Percentiles rank a stretch among this genome's conserved stretches.
Evolutionary conservation across 1,140 invertebrate genomes (phyloP).

Genomic region (Brachionus koreanus): DNA sequence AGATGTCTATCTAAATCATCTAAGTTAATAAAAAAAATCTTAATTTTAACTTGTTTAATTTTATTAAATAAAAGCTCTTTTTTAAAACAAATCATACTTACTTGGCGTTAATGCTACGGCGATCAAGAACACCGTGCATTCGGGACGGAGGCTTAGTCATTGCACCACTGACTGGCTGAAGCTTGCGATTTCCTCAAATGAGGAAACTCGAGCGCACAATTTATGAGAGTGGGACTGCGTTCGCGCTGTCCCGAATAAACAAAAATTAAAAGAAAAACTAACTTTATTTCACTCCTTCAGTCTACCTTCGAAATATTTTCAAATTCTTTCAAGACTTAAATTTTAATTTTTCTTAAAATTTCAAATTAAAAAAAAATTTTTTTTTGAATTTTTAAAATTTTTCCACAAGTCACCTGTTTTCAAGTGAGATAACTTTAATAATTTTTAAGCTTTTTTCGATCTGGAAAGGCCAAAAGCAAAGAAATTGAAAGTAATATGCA

Average conservation of each 20-base stretch:
- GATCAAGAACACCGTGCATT: constrained; percentile 45
- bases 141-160: constrained; percentile 44
- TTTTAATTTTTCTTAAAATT: neutral
- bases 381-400: neutral
- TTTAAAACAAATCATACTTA: constrained; percentile 26
- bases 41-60: neutral
- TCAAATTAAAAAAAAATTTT: neutral
- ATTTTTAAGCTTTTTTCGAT: too few relatives aligned
- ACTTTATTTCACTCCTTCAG: too few relatives aligned
- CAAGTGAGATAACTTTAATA: too few relatives aligned
- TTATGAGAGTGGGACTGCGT: constrained; percentile 45
- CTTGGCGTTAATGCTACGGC: constrained; percentile 45
- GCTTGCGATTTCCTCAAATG: constrained; percentile 45
- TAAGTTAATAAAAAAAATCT: constrained; percentile 3
- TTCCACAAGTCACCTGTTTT: too few relatives aligned
- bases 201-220: constrained; percentile 45
- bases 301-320: too few relatives aligned
- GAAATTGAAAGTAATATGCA: too few relatives aligned
- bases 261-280: constrained; percentile 39
- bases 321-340: too few relatives aligned
- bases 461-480: too few relatives aligned
- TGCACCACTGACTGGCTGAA: constrained; percentile 44
- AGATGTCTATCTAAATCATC: neutral
- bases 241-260: constrained; percentile 43
- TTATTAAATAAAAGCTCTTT: neutral